Percentiles rank a stretch among this genome's conserved stretches.
Evolutionary conservation across 2,113 vertebrate species (phyloP).

Genomic region (Tachuris rubrigastra): DNA sequence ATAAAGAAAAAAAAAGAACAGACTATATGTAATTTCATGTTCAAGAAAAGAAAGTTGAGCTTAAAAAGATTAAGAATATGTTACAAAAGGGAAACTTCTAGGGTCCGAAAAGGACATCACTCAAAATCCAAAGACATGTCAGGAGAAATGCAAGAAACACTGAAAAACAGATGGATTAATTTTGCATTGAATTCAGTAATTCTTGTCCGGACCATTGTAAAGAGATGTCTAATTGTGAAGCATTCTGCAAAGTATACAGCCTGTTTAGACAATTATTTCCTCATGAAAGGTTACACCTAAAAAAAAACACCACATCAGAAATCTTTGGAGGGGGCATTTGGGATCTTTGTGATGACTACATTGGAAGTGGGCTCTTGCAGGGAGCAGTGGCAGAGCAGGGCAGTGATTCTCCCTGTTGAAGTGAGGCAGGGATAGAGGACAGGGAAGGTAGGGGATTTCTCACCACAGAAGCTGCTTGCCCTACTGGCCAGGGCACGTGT

Average conservation of each 20-base stretch:
- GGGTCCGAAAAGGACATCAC: neutral
- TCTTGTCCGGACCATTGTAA: neutral
- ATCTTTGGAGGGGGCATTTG: neutral
- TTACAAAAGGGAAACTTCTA: neutral
- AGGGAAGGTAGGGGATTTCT: neutral
- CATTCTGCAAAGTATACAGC: neutral
- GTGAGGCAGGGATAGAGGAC: neutral
- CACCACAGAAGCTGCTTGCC: fast-evolving
- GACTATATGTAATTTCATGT: neutral
- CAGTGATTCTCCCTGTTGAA: neutral
- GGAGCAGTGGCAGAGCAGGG: neutral
- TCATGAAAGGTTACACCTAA: neutral
- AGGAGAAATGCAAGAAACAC: neutral
- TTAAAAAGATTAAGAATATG: neutral
- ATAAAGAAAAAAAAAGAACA: neutral
- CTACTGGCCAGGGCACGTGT: neutral
- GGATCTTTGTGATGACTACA: neutral
- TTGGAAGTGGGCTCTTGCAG: neutral
- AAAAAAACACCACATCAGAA: neutral
- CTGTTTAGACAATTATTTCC: neutral
- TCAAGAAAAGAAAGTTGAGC: neutral
- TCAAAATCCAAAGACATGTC: neutral
- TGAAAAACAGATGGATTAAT: neutral
- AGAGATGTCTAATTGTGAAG: neutral
- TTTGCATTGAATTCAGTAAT: neutral